Percentiles rank a stretch among this genome's conserved stretches.
phyloP scores from a whole-genome alignment of 2,797 vertebrate species.

The Gobionotothen gibberifrons region DNA sequence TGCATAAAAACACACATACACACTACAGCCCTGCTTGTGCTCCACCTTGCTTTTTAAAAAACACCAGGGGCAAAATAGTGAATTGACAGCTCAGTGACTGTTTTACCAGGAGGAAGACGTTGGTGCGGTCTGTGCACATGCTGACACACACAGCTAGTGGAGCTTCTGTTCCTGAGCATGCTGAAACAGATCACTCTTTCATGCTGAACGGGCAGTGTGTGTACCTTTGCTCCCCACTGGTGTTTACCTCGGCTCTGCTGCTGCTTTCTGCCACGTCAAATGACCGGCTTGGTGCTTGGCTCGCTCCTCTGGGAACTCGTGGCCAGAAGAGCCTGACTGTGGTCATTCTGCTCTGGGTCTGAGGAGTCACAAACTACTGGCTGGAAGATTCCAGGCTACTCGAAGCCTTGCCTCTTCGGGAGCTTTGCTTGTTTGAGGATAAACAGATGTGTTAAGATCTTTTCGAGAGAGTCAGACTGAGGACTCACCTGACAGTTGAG shows the following conservation, averaged over 20 bases:
- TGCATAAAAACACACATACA: constrained; percentile 47
- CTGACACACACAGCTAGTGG: constrained; percentile 51
- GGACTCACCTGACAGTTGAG: constrained; percentile 48
- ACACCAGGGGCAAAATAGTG: constrained; percentile 63
- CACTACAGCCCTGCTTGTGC: constrained; percentile 18
- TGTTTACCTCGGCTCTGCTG: constrained; percentile 66
- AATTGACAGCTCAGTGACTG: constrained; percentile 66
- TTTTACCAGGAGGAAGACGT: constrained; percentile 69
- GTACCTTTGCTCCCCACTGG: constrained; percentile 74
- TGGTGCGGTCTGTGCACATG: constrained; percentile 51
- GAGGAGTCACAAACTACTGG: constrained; percentile 47
- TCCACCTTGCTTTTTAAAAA: constrained; percentile 62
- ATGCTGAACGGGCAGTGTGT: constrained; percentile 65
- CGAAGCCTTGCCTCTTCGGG: neutral
- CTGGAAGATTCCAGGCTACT: constrained; percentile 9
- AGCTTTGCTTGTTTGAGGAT: constrained; percentile 6
- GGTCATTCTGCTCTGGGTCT: constrained; percentile 57
- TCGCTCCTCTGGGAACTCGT: constrained; percentile 54
- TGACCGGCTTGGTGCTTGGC: constrained; percentile 61
- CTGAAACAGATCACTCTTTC: constrained; percentile 83
- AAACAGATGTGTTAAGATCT: constrained; percentile 27
- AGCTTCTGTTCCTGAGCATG: constrained; percentile 70
- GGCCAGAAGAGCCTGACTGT: constrained; percentile 55
- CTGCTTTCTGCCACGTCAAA: constrained; percentile 79
- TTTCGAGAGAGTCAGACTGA: neutral